These are phyloP conservation scores for Martes flavigula DNA, from an alignment of 2,797 vertebrate genomes.

Conservation along the genomic window DNA sequence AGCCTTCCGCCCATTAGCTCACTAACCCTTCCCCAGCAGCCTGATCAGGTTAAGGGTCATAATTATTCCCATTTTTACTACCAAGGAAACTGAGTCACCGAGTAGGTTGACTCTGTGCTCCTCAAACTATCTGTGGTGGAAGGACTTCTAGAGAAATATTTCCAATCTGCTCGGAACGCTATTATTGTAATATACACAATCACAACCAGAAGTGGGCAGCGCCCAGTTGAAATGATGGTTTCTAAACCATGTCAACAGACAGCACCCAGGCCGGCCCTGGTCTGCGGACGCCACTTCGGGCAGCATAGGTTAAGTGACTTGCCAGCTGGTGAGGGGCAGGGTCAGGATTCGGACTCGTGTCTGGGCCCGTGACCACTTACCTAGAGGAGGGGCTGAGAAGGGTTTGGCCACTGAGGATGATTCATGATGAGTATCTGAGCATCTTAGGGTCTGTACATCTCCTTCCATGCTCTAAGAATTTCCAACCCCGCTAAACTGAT, in stretches of 20 bases:
- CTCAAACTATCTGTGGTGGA: not conserved
- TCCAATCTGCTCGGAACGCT: not conserved
- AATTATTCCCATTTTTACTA: not conserved
- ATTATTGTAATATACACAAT: not conserved
- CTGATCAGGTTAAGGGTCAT: not conserved
- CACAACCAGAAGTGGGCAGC: not conserved
- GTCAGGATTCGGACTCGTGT: not conserved
- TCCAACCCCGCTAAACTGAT: not conserved
- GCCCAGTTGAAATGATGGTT: not conserved
- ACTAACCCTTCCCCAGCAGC: not conserved
- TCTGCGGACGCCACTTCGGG: accelerated
- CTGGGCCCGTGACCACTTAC: not conserved
- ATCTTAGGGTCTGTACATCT: not conserved
- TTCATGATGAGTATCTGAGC: not conserved
- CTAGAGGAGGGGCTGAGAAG: not conserved
- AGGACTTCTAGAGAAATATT: not conserved
- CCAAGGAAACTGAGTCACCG: not conserved
- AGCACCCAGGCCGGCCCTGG: accelerated
- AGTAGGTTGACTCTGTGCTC: not conserved
- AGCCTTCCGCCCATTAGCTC: not conserved
- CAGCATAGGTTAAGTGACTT: accelerated
- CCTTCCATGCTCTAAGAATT: not conserved
- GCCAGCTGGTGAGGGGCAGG: not conserved
- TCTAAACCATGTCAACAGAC: not conserved
- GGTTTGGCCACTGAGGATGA: not conserved